Percentiles rank a stretch among this genome's conserved stretches.
phyloP scores from a whole-genome alignment of 2,113 vertebrate species.

The Microtus ochrogaster region DNA sequence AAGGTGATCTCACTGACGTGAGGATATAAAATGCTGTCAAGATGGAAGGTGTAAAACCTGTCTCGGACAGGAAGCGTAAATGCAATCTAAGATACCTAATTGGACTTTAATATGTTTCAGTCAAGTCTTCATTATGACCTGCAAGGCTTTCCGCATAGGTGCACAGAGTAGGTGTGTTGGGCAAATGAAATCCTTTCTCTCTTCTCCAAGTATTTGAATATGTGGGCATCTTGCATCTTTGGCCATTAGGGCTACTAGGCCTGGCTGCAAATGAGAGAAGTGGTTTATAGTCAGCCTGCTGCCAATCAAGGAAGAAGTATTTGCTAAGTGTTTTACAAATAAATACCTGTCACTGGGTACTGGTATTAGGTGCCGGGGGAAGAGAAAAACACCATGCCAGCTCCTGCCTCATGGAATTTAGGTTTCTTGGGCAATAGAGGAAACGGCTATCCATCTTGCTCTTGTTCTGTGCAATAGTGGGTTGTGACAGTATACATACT shows the following conservation, averaged over 20 bases:
- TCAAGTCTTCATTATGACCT: background rate
- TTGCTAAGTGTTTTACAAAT: background rate
- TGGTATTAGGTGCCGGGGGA: background rate
- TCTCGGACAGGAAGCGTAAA: conserved; percentile 49
- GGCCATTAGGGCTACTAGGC: too few species aligned
- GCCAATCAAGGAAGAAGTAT: background rate
- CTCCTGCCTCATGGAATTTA: background rate
- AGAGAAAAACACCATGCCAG: background rate
- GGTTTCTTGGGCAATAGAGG: background rate
- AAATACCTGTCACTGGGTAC: background rate
- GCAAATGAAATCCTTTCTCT: background rate
- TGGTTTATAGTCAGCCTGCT: background rate
- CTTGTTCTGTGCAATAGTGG: background rate
- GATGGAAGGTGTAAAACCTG: conserved; percentile 10
- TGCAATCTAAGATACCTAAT: conserved; percentile 57
- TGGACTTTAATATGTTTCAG: conserved; percentile 70
- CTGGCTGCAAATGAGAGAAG: background rate
- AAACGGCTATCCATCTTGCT: background rate
- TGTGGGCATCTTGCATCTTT: background rate
- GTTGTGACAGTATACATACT: too few species aligned
- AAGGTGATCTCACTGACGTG: conserved; percentile 66
- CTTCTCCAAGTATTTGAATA: background rate
- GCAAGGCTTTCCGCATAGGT: background rate
- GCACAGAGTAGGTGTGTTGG: background rate
- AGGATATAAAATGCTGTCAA: conserved; percentile 39